Evolutionary conservation across 1,140 invertebrate genomes (phyloP).

Genomic region (Leucophenga varia): DNA sequence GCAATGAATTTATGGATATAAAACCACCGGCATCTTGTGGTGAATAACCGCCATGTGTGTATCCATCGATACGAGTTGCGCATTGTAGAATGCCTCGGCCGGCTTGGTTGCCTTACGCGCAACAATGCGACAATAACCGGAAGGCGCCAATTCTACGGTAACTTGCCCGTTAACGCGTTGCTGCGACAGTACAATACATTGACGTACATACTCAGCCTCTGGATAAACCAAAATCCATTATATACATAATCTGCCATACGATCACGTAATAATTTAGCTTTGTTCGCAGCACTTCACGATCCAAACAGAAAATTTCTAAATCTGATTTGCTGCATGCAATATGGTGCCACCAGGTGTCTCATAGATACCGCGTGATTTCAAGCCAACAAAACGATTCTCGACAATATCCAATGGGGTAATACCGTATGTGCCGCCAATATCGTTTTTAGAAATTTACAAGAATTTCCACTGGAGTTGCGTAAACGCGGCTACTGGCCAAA

Average conservation of each 20-base stretch:
- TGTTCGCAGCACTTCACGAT: slow-evolving; percentile 67
- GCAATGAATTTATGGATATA: slow-evolving; percentile 80
- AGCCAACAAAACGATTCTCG: slow-evolving; percentile 79
- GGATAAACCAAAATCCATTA: slow-evolving; percentile 84
- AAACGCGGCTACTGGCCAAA: slow-evolving; percentile 52
- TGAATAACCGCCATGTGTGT: slow-evolving; percentile 74
- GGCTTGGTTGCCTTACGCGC: slow-evolving; percentile 26
- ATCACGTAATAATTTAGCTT: slow-evolving; percentile 65
- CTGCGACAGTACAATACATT: slow-evolving; percentile 71
- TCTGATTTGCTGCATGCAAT: slow-evolving; percentile 70
- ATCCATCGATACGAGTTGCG: slow-evolving; percentile 81
- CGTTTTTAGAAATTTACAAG: slow-evolving; percentile 72
- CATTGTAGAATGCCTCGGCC: slow-evolving; percentile 66
- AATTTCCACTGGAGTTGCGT: slow-evolving; percentile 63
- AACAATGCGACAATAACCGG: slow-evolving; percentile 61
- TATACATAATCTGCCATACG: slow-evolving; percentile 73
- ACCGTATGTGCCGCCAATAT: slow-evolving; percentile 71
- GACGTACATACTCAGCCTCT: slow-evolving; percentile 70
- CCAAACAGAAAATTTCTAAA: slow-evolving; percentile 73
- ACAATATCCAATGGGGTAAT: slow-evolving; percentile 84
- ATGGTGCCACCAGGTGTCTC: slow-evolving; percentile 80
- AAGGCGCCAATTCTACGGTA: slow-evolving; percentile 70
- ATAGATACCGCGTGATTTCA: slow-evolving; percentile 80
- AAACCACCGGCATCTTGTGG: slow-evolving; percentile 81
- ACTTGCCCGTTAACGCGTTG: slow-evolving; percentile 73